Conservation (phyloP, 2,797 vertebrate genomes). For the Catharus ustulatus region DNA sequence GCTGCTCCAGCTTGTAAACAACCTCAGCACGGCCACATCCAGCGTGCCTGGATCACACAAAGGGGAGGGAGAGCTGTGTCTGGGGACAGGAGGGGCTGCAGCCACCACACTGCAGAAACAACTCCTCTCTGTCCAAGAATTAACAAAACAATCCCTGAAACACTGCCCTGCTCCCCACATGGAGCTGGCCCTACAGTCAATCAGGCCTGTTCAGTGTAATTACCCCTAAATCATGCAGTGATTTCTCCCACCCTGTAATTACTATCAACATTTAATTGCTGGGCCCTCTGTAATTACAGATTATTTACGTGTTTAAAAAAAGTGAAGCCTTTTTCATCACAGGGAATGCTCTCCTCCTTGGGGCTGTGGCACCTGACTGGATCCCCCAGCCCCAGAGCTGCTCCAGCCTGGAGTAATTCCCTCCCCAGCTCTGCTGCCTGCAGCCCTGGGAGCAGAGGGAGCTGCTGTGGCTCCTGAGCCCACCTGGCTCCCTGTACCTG, state of each 20-base stretch:
- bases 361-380: not conserved
- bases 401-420: not conserved
- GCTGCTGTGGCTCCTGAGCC: not conserved
- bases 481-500: not conserved
- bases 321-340: not conserved
- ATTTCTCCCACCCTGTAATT: conserved; percentile 27
- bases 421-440: not conserved
- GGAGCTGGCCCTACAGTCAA: not conserved
- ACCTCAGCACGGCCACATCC: not conserved
- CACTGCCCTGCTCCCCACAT: not conserved
- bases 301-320: not conserved
- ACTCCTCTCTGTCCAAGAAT: not conserved
- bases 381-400: not conserved
- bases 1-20: conserved; percentile 1
- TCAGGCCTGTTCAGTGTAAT: not conserved
- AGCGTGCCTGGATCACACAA: not conserved
- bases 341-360: not conserved
- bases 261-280: not conserved
- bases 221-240: not conserved
- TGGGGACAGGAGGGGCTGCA: not conserved
- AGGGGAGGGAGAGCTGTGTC: not conserved
- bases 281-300: not conserved
- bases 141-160: not conserved
- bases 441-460: not conserved
- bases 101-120: not conserved